phyloP scores from a whole-genome alignment of 2,113 vertebrate genomes.

The Gallinago undulata region DNA sequence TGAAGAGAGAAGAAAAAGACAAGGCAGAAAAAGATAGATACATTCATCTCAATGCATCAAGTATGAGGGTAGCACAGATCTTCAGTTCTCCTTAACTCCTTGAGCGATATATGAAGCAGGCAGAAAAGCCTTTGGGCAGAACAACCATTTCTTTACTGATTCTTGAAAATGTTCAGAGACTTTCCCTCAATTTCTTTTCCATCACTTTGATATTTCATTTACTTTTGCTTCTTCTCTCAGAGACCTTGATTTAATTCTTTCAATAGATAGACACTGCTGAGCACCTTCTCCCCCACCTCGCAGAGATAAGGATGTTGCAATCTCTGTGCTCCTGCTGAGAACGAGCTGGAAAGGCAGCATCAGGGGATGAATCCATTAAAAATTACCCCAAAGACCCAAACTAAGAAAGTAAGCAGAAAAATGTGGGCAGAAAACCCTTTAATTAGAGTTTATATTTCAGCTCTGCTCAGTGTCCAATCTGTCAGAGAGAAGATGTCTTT shows the following conservation, averaged over 20 bases:
- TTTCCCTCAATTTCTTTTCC: neutral
- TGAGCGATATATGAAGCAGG: neutral
- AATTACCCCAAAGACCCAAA: neutral
- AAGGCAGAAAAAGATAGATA: neutral
- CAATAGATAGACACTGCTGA: neutral
- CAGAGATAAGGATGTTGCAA: neutral
- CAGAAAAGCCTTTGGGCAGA: constrained; percentile 6
- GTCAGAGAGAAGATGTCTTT: neutral
- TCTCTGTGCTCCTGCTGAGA: neutral
- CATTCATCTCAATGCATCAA: neutral
- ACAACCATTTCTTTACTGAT: neutral
- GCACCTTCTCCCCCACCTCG: neutral
- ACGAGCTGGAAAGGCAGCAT: neutral
- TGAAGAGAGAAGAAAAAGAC: neutral
- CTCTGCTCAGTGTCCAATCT: neutral
- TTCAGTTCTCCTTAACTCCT: neutral
- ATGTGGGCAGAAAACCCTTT: neutral
- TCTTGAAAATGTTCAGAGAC: neutral
- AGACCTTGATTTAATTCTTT: neutral
- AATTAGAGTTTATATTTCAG: neutral
- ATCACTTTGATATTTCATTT: constrained; percentile 17
- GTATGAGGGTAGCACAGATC: neutral
- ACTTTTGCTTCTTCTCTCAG: neutral
- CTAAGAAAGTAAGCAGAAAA: neutral
- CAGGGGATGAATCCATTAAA: neutral